A percentile compares a stretch with the other conserved stretches of the same genome.
Evolutionary conservation across 2,113 vertebrate genomes (phyloP).

Genomic region (Strigops habroptila): DNA sequence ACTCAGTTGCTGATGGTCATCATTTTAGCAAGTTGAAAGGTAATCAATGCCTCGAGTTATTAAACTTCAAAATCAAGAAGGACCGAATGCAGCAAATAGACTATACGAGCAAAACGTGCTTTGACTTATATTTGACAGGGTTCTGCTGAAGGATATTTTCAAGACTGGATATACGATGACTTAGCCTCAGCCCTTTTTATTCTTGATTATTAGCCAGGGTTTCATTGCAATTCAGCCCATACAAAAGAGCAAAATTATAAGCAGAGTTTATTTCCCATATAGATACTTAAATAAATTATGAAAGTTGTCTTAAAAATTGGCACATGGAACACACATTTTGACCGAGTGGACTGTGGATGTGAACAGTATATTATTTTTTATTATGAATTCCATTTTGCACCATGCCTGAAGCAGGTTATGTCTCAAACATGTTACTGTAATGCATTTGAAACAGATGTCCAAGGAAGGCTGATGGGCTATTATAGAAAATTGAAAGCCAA

Average conservation of each 20-base stretch:
- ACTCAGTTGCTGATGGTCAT: neutral
- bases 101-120: neutral
- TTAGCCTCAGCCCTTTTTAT: neutral
- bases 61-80: neutral
- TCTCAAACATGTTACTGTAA: neutral
- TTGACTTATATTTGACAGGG: slow-evolving; percentile 3
- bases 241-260: neutral
- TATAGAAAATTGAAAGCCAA: neutral
- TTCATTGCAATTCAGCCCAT: neutral
- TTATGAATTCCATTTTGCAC: neutral
- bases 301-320: neutral
- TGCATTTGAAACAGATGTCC: neutral
- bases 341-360: neutral
- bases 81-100: neutral
- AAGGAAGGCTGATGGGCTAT: neutral
- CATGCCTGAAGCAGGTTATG: neutral
- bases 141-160: slow-evolving; percentile 33
- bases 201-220: neutral
- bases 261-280: neutral
- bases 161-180: neutral
- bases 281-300: neutral
- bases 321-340: neutral
- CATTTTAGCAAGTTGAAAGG: neutral
- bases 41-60: neutral
- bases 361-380: neutral